Conservation (phyloP, 2,113 vertebrate species). For the Carettochelys insculpta region DNA sequence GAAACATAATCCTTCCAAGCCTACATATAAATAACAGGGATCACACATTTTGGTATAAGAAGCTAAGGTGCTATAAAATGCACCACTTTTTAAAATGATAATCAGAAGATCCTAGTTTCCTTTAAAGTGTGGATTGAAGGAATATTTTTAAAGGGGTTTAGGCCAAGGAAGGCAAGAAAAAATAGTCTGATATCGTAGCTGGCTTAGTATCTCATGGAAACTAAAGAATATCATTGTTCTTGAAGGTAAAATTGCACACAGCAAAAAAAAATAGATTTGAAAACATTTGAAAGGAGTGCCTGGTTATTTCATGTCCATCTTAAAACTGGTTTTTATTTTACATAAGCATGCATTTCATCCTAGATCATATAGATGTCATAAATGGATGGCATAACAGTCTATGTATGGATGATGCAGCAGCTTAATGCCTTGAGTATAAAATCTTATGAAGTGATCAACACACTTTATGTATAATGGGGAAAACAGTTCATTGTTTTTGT, state of each 20-base stretch:
- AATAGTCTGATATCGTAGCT: neutral
- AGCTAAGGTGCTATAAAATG: neutral
- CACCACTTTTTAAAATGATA: neutral
- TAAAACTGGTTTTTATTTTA: neutral
- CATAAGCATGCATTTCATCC: neutral
- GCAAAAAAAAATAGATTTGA: neutral
- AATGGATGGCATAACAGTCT: neutral
- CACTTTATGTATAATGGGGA: neutral
- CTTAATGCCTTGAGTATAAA: neutral
- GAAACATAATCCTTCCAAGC: neutral
- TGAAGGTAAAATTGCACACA: neutral
- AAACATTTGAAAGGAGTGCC: neutral
- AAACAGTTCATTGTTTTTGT: neutral
- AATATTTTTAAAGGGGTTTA: neutral
- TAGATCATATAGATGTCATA: neutral
- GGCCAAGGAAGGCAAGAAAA: neutral
- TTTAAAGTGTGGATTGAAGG: neutral
- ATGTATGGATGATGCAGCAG: neutral
- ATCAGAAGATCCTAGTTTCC: neutral
- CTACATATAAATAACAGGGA: neutral
- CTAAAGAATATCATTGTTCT: neutral
- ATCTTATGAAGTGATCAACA: neutral
- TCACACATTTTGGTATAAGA: fast-evolving
- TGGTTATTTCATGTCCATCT: neutral
- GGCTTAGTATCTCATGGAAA: neutral